Evolutionary conservation across 2,113 vertebrate genomes (phyloP).

Genomic region (Herpailurus yagouaroundi): DNA sequence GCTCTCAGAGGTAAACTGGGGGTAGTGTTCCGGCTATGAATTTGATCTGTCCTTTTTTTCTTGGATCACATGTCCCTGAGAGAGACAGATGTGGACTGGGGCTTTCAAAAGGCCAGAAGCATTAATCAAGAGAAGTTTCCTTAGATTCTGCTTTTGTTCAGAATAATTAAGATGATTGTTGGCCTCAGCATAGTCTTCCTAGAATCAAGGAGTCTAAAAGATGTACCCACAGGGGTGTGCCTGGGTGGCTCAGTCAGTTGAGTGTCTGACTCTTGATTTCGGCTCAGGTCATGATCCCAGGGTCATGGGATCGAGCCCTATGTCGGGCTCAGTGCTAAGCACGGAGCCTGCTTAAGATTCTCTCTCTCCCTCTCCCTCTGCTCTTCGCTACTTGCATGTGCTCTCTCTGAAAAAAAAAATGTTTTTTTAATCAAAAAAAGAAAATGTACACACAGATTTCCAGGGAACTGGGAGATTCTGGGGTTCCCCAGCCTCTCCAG

Average conservation of each 20-base stretch:
- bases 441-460: not conserved
- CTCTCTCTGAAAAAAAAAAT: no score
- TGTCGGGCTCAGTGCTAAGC: no score
- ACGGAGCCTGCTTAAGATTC: no score
- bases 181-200: not conserved
- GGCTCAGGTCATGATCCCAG: no score
- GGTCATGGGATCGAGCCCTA: no score
- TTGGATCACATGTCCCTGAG: not conserved
- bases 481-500: not conserved
- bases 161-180: not conserved
- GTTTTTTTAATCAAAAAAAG: no score
- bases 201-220: not conserved
- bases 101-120: not conserved
- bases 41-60: slow-evolving; percentile 1
- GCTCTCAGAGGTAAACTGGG: slow-evolving; percentile 91
- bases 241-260: no score
- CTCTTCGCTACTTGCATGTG: no score
- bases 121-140: not conserved
- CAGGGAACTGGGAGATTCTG: not conserved
- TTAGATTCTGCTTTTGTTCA: not conserved
- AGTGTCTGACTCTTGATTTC: no score
- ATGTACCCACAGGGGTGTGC: not conserved
- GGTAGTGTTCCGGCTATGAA: not conserved
- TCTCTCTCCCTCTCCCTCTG: no score
- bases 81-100: not conserved